Percentiles rank a stretch among this genome's conserved stretches.
These are phyloP conservation scores for Danionella cerebrum DNA, from an alignment of 2,113 vertebrate species.

Conservation along the genomic window DNA sequence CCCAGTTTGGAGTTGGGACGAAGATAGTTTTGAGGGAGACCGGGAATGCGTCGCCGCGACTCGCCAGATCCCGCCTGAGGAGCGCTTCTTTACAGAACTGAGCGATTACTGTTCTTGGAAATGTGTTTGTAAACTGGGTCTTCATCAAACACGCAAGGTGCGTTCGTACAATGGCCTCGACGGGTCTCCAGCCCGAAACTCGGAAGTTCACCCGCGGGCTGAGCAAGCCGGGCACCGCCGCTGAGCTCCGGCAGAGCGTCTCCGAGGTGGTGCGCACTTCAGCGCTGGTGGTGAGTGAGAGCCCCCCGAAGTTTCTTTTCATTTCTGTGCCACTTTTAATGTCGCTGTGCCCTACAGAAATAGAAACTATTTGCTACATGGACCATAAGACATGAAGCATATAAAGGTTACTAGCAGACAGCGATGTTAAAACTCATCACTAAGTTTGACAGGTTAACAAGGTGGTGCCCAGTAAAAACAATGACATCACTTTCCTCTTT, in stretches of 20 bases:
- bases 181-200: slow-evolving; percentile 70
- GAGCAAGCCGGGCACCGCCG: slow-evolving; percentile 88
- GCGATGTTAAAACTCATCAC: too few species aligned
- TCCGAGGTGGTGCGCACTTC: slow-evolving; percentile 88
- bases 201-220: slow-evolving; percentile 86
- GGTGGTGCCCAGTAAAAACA: too few species aligned
- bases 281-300: slow-evolving; percentile 80
- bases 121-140: background rate
- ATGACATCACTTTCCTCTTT: too few species aligned
- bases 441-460: too few species aligned
- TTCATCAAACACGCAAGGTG: slow-evolving; percentile 28
- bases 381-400: too few species aligned
- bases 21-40: background rate
- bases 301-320: slow-evolving; percentile 32
- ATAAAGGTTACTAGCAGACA: too few species aligned
- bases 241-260: slow-evolving; percentile 88
- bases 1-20: background rate
- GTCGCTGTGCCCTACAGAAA: too few species aligned
- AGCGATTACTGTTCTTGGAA: background rate
- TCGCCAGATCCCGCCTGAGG: background rate
- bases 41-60: background rate
- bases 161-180: slow-evolving; percentile 62
- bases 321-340: background rate
- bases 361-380: too few species aligned
- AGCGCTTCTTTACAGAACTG: slow-evolving; percentile 42